phyloP scores from a whole-genome alignment of 1,140 invertebrate species.

The Atta texana region DNA sequence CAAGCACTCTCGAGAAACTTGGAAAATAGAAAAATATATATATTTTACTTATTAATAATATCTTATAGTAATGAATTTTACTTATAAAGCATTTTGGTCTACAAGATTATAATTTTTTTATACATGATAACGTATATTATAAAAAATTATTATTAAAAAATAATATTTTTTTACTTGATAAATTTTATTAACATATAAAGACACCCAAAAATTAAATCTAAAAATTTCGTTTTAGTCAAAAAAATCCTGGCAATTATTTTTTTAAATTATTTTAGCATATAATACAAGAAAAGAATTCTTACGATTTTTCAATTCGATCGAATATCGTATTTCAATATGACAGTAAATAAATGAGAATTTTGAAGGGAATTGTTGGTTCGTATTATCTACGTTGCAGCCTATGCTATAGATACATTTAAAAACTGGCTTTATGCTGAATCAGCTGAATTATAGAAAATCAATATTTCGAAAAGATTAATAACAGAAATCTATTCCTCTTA shows the following conservation, averaged over 20 bases:
- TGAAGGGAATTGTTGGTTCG: background rate
- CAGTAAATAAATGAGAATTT: background rate
- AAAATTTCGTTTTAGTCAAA: too few species aligned
- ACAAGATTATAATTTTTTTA: background rate
- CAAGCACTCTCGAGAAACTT: slow-evolving; percentile 20
- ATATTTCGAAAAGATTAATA: background rate
- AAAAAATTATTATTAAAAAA: background rate
- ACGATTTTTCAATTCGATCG: background rate
- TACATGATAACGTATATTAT: background rate
- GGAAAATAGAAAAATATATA: background rate
- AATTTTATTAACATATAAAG: background rate
- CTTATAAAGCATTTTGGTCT: background rate
- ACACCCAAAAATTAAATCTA: too few species aligned
- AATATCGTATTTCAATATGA: background rate
- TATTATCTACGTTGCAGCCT: background rate
- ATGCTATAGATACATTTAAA: background rate
- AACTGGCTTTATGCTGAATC: background rate
- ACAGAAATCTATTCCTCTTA: background rate
- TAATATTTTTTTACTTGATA: background rate
- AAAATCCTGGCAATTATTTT: too few species aligned
- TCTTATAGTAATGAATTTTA: background rate
- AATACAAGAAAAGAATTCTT: background rate
- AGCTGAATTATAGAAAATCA: background rate
- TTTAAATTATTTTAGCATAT: too few species aligned
- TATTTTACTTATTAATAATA: background rate